Evolutionary conservation across 1,140 invertebrate species (phyloP), one percentile per base, ranked within the genome.

Genomic region (Vollenhovia emeryi): DNA sequence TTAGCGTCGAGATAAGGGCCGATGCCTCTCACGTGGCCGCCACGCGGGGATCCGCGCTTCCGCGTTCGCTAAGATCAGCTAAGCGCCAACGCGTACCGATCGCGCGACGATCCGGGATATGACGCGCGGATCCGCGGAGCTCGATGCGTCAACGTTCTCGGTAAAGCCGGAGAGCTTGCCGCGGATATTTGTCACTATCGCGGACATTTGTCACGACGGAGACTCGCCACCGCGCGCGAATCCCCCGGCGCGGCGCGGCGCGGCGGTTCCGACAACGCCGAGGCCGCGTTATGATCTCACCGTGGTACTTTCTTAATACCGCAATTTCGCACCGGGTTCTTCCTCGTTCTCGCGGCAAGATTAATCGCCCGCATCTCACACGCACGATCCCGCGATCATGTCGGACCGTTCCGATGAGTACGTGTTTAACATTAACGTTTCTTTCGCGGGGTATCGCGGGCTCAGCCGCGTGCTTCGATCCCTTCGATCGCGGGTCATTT

Each of bases 271-370:
- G 55, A 30, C 73, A 21, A 27, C 43, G 3, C 6, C 33, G 73
- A 50, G n/a, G 18, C 21, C 57, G 48, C 66, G 74, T 88, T 86
- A 90, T 87, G 87, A 89, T 85, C 88, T 89, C 88, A 86, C 74
- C 88, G 73, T 74, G 15, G 73, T 30, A 48, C 62, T 87, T 87
- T 86, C 73, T 87, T 85, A 76, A n/a, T n/a, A n/a, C n/a, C 87
- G 85, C 85, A 85, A 85, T 89, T 90, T 90, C 76, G 83, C 82
- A 80, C 66, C 82, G 75, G 62, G 82, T 90, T 88, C 85, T 90
- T 88, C 87, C 89, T 87, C 76, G 89, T 52, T 87, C 80, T 55
- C 48, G 48, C 45, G 21, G 33, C 33, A 68, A 55, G 21, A 52
- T 21, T 79, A 79, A 69, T 79, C 62, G 33, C 1, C 24, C 55